Conservation (phyloP, 2,888 invertebrate genomes). For the Agapostemon virescens region DNA sequence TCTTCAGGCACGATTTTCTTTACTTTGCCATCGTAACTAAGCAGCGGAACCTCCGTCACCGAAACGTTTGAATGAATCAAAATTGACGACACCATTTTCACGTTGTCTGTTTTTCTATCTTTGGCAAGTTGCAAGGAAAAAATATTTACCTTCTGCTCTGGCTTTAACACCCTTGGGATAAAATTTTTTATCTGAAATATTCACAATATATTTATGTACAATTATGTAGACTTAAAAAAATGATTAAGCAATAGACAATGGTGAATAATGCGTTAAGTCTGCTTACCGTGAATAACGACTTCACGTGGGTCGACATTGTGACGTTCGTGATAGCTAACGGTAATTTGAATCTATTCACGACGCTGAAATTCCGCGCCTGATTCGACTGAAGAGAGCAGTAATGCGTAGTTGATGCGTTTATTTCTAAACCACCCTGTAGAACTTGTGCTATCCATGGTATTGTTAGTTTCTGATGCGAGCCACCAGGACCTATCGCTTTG, state of each 20-base stretch:
- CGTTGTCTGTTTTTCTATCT: conserved; percentile 80
- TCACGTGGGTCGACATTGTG: conserved; percentile 84
- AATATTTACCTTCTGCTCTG: conserved; percentile 83
- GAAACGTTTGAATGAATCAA: conserved; percentile 89
- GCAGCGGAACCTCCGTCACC: conserved; percentile 85
- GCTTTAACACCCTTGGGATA: conserved; percentile 83
- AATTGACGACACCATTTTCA: conserved; percentile 85
- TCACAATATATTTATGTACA: not conserved
- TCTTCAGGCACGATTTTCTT: conserved; percentile 77
- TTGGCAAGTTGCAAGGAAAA: conserved; percentile 83
- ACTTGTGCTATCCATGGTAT: conserved; percentile 86
- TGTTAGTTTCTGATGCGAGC: conserved; percentile 79
- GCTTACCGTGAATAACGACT: conserved; percentile 84
- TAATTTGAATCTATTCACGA: conserved; percentile 88
- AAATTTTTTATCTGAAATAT: conserved; percentile 83
- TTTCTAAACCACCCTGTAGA: conserved; percentile 83
- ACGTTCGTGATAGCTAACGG: conserved; percentile 88
- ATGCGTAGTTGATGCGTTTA: conserved; percentile 82
- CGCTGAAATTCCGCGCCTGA: conserved; percentile 82
- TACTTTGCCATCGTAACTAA: conserved; percentile 88
- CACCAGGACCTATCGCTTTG: conserved; percentile 79
- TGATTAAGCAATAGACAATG: not conserved
- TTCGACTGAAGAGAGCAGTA: conserved; percentile 79
- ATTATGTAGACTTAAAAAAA: too few relatives aligned
- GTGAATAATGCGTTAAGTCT: not conserved